Conservation (phyloP, 2,797 vertebrate species). For the Apodemus agrarius region DNA sequence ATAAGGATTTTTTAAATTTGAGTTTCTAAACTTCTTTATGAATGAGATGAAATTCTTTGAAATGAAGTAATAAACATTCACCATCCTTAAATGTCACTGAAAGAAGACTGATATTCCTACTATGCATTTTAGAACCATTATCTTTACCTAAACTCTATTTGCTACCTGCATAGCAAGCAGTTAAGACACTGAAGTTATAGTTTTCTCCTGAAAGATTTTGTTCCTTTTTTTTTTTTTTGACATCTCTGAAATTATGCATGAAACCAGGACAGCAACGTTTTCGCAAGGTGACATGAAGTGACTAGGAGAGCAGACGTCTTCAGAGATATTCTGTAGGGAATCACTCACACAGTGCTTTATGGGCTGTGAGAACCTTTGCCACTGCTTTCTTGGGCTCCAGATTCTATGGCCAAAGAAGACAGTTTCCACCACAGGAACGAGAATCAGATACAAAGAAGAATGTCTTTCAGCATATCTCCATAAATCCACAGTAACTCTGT, state of each 20-base stretch:
- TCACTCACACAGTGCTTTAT: background rate
- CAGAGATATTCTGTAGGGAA: background rate
- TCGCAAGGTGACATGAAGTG: background rate
- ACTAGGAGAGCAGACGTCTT: background rate
- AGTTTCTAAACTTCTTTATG: constrained; percentile 30
- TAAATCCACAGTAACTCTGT: background rate
- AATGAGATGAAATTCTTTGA: background rate
- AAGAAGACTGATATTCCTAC: background rate
- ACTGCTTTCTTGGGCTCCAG: background rate
- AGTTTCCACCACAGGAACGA: background rate
- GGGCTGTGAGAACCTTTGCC: background rate
- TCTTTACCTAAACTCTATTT: constrained; percentile 34
- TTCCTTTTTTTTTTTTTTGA: constrained; percentile 41
- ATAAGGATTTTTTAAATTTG: background rate
- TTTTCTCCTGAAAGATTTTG: background rate
- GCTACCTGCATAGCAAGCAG: background rate
- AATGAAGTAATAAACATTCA: background rate
- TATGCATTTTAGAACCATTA: background rate
- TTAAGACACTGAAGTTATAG: background rate
- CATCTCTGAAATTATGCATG: background rate
- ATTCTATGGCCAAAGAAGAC: background rate
- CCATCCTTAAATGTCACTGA: background rate
- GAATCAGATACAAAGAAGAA: background rate
- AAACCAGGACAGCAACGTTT: background rate
- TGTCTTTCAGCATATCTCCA: background rate